These are phyloP conservation scores for Panthera uncia DNA, from an alignment of 2,113 vertebrate genomes.

Conservation along the genomic window DNA sequence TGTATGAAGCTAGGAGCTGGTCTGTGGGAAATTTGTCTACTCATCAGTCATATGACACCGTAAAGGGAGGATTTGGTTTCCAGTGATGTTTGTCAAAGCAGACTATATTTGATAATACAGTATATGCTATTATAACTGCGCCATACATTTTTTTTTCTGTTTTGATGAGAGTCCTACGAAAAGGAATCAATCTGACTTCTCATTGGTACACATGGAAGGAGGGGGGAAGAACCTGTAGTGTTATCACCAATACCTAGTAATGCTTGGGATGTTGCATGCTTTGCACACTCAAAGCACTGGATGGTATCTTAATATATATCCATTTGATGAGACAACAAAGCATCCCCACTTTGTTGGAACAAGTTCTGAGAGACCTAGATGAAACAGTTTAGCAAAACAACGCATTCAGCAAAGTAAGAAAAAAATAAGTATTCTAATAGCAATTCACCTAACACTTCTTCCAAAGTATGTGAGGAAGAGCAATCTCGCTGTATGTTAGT, in stretches of 20 bases:
- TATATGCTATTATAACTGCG: background rate
- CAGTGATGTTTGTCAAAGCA: background rate
- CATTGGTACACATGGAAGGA: background rate
- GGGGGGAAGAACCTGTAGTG: background rate
- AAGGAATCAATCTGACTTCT: constrained; percentile 11
- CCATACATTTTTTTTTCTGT: background rate
- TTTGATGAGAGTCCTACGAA: background rate
- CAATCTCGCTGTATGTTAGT: background rate
- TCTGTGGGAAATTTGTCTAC: background rate
- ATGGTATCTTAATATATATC: background rate
- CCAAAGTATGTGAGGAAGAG: background rate
- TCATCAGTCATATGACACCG: background rate
- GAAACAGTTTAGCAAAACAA: background rate
- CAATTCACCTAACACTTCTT: background rate
- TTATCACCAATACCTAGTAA: background rate
- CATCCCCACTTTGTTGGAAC: background rate
- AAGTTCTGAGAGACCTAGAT: constrained; percentile 1
- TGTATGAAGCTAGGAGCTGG: background rate
- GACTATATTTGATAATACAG: background rate
- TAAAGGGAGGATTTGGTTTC: background rate
- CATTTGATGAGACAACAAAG: constrained; percentile 29
- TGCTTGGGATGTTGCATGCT: background rate
- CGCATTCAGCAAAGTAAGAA: background rate
- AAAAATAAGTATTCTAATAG: background rate
- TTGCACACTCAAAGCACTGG: background rate